Base-by-base conservation (phyloP, 2,888 invertebrate species). In the Clostera curtula region DNA sequence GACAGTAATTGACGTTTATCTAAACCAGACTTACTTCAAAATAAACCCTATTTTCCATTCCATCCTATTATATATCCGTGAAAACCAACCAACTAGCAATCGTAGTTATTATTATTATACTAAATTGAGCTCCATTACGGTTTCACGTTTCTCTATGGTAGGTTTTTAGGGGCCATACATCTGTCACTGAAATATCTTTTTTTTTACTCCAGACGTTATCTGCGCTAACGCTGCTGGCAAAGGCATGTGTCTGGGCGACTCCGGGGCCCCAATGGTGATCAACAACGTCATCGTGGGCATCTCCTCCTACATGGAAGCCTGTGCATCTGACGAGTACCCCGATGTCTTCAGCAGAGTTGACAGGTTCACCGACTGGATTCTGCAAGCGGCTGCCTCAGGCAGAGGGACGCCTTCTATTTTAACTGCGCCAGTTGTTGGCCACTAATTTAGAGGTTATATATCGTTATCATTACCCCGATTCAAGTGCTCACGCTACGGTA, bases 241-340 rank as follows among this genome's bases (percentile, higher is more conserved):
- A 12, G 69, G 72, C 8, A 56, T 56, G 27, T 76, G 76, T 31
- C 0, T 10, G 2, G 74, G 75, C 1, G 70, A 72, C 47, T 59
- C 67, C 1, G 75, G 75, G 3, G 73, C 74, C 0, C 73, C 75
- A 0, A 55, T 71, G 57, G 57, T 49, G 10, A 48, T 55, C 12
- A 37, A 34, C 23, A 46, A 43, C 7, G 57, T 51, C 0, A 18
- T 62, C 0, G 51, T 69, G 0, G 75, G 74, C 2, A 0, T 44
- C 0, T 47, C 58, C 1, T 71, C 72, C 0, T 56, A 27, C 48
- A 56, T 31, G 56, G 19, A 43, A 3, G 35, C 33, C 4, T 74
- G 73, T 25, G 50, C 31, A 1, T 27, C 38, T 2, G 39, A 51
- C 15, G 32, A 21, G 0, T 48, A 35, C 32, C 71, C 74, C 0